These are phyloP conservation scores for Ochlodes sylvanus DNA, from an alignment of 2,888 invertebrate genomes.

Conservation along the genomic window DNA sequence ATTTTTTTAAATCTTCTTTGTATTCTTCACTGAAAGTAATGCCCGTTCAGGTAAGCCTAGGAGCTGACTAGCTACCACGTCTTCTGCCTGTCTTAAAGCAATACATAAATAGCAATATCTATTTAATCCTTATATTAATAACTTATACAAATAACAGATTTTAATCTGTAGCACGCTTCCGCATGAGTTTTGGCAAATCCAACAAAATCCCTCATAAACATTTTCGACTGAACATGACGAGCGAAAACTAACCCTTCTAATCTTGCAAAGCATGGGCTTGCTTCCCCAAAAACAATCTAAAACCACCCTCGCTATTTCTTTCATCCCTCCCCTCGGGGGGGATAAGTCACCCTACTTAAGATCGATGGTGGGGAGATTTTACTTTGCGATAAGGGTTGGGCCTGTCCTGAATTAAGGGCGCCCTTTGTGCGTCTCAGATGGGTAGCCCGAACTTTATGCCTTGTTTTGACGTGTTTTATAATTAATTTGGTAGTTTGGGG, in stretches of 20 bases:
- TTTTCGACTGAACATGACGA: slow-evolving; percentile 58
- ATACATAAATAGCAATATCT: no score
- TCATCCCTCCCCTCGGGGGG: slow-evolving; percentile 75
- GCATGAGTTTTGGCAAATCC: slow-evolving; percentile 40
- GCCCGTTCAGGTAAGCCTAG: no score
- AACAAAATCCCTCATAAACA: slow-evolving; percentile 44
- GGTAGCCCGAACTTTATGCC: slow-evolving; percentile 73
- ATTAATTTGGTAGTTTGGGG: slow-evolving; percentile 83
- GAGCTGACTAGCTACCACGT: no score
- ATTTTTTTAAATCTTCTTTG: no score
- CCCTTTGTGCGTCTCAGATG: slow-evolving; percentile 81
- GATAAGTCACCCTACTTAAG: slow-evolving; percentile 83
- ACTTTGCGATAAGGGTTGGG: slow-evolving; percentile 80
- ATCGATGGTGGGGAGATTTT: slow-evolving; percentile 83
- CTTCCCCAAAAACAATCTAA: slow-evolving; percentile 61
- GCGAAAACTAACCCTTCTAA: slow-evolving; percentile 77
- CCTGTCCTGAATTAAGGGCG: slow-evolving; percentile 70
- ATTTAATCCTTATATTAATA: no score
- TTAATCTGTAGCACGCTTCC: not conserved
- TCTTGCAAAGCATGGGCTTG: slow-evolving; percentile 56
- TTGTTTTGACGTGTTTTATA: slow-evolving; percentile 84
- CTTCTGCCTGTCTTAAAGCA: no score
- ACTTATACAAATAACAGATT: no score
- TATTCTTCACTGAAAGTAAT: no score
- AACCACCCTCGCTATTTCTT: slow-evolving; percentile 76